phyloP scores from a whole-genome alignment of 53 echinoderm and acorn worm species.

The Holothuria scabra region DNA sequence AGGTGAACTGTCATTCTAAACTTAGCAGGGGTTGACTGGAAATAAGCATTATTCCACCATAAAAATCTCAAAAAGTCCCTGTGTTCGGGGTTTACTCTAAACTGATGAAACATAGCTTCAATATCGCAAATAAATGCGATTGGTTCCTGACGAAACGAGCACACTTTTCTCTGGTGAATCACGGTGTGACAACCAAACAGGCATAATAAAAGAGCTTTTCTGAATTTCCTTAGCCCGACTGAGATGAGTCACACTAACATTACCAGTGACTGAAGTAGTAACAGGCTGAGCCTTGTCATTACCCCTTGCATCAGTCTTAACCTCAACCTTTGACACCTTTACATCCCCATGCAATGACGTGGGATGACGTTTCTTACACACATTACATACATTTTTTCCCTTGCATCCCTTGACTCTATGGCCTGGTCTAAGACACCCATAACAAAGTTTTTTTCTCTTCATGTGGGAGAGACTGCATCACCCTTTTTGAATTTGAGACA shows the following conservation, averaged over 20 bases:
- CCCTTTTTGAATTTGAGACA: slow-evolving; percentile 54
- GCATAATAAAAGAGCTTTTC: too few species aligned
- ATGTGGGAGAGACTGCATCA: slow-evolving; percentile 51
- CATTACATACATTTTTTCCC: too few species aligned
- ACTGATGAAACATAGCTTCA: slow-evolving; percentile 21
- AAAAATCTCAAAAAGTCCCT: slow-evolving; percentile 2
- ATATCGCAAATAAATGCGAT: slow-evolving; percentile 43
- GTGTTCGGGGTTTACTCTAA: slow-evolving; percentile 43
- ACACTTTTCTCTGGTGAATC: slow-evolving; percentile 15
- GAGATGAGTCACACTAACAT: too few species aligned
- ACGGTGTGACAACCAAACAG: slow-evolving; percentile 6
- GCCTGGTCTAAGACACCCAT: too few species aligned
- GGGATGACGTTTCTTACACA: too few species aligned
- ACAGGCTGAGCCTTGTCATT: too few species aligned
- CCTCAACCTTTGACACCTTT: slow-evolving; percentile 31
- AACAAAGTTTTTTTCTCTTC: too few species aligned
- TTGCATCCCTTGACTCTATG: too few species aligned
- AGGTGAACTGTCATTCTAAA: slow-evolving; percentile 53
- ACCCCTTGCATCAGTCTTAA: too few species aligned
- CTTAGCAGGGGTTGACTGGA: slow-evolving; percentile 26
- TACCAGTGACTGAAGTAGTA: too few species aligned
- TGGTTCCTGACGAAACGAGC: not conserved
- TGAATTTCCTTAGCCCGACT: too few species aligned
- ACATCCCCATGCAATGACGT: too few species aligned
- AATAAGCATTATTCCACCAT: slow-evolving; percentile 9